A percentile compares a stretch with the other conserved stretches of the same genome.
phyloP scores from a whole-genome alignment of 2,797 vertebrate species.

The Helarctos malayanus region DNA sequence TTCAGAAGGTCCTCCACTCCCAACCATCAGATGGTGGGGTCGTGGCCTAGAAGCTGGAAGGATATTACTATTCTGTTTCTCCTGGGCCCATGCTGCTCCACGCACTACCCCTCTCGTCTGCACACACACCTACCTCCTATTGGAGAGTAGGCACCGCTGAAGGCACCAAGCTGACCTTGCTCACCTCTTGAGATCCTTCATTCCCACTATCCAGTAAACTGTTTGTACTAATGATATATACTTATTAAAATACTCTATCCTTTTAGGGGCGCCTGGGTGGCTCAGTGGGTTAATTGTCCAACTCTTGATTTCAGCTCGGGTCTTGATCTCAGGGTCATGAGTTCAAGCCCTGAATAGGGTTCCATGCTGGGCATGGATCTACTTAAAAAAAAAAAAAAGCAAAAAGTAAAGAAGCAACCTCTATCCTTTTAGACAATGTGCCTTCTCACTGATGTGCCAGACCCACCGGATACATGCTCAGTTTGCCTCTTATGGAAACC shows the following conservation, averaged over 20 bases:
- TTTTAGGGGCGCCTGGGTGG: not conserved
- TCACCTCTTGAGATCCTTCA: not conserved
- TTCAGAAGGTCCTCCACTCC: too few relatives aligned
- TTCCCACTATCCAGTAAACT: not conserved
- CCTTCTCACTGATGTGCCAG: not conserved
- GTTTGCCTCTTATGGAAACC: not conserved
- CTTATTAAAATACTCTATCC: not conserved
- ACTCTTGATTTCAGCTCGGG: not conserved
- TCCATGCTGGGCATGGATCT: not conserved
- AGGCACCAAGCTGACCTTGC: not conserved
- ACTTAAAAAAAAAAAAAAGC: not conserved
- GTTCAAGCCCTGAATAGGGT: not conserved
- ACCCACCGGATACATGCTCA: not conserved
- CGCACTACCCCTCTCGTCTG: not conserved
- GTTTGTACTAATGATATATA: too few relatives aligned
- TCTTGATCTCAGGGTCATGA: not conserved
- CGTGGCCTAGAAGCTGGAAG: not conserved
- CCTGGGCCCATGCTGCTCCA: too few relatives aligned
- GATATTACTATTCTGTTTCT: not conserved
- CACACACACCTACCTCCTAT: fast-evolving
- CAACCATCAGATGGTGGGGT: not conserved
- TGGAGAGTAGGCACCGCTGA: fast-evolving
- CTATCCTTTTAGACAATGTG: not conserved
- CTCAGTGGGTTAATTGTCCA: not conserved
- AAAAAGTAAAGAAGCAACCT: not conserved